Evolutionary conservation across 2,888 invertebrate genomes (phyloP).

Genomic region (Perdita meconis): DNA sequence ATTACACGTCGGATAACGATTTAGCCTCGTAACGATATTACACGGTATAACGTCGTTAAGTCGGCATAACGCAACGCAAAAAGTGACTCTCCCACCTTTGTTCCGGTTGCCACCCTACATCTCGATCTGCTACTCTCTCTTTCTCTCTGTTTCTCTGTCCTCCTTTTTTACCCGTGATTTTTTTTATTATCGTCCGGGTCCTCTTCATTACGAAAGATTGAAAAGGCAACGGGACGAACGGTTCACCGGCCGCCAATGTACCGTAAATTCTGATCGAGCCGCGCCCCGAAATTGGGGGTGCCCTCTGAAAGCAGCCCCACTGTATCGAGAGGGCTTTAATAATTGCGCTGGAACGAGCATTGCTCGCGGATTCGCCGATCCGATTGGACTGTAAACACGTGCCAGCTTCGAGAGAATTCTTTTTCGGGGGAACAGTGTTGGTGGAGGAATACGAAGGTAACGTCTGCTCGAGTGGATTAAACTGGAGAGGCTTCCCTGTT

Average conservation of each 20-base stretch:
- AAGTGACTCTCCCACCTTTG: slow-evolving; percentile 47
- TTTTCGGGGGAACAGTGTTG: neutral
- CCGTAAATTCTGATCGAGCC: slow-evolving; percentile 55
- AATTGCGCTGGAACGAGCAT: slow-evolving; percentile 44
- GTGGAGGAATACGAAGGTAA: slow-evolving; percentile 20
- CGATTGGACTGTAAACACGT: slow-evolving; percentile 22
- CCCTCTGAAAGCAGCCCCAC: slow-evolving; percentile 25
- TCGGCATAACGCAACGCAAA: slow-evolving; percentile 60
- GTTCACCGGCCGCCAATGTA: slow-evolving; percentile 58
- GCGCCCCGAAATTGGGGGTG: slow-evolving; percentile 27
- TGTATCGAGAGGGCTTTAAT: slow-evolving; percentile 51
- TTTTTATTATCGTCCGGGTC: slow-evolving; percentile 50
- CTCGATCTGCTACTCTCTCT: neutral
- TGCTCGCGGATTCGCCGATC: slow-evolving; percentile 19
- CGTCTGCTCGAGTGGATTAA: slow-evolving; percentile 3
- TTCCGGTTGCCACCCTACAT: slow-evolving; percentile 34
- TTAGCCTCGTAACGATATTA: slow-evolving; percentile 56
- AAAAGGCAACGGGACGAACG: slow-evolving; percentile 60
- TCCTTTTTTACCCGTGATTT: too few species aligned
- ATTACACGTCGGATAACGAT: slow-evolving; percentile 67
- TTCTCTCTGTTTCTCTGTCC: slow-evolving; percentile 6
- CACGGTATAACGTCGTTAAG: slow-evolving; percentile 61
- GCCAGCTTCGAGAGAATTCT: slow-evolving; percentile 27
- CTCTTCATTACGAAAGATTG: slow-evolving; percentile 69
- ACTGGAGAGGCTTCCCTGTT: neutral